Evolutionary conservation across 2,888 invertebrate species (phyloP).

Genomic region (Dryadula phaetusa): DNA sequence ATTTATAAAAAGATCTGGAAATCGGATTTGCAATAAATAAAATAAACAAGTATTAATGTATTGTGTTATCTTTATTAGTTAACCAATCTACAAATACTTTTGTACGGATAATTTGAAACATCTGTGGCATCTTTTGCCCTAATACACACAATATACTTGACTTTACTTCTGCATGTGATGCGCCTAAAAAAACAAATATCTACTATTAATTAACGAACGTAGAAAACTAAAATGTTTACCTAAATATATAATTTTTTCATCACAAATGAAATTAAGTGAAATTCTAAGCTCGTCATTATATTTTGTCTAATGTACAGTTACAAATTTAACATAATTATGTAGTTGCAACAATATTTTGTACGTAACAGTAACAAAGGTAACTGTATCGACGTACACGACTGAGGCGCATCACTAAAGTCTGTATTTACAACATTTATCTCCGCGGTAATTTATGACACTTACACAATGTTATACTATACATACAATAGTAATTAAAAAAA

Average conservation of each 20-base stretch:
- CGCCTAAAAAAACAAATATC: conserved; percentile 1
- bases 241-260: not conserved
- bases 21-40: not conserved
- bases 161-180: conserved; percentile 27
- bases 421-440: not conserved
- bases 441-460: not conserved
- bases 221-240: not conserved
- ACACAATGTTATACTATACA: not conserved
- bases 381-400: not conserved
- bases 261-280: conserved; percentile 1
- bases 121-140: conserved; percentile 69
- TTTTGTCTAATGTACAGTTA: conserved; percentile 1
- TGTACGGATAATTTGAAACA: conserved; percentile 76
- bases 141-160: conserved; percentile 59
- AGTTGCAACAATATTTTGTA: not conserved
- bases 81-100: conserved; percentile 78
- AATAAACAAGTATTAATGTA: conserved; percentile 22
- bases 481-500: not conserved
- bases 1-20: too few relatives aligned
- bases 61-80: conserved; percentile 60
- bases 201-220: not conserved
- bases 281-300: conserved; percentile 19
- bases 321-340: not conserved
- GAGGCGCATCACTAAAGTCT: conserved; percentile 10
- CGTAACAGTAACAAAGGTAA: not conserved